Evolutionary conservation across 2,797 vertebrate species (phyloP).

Genomic region (Luscinia luscinia): DNA sequence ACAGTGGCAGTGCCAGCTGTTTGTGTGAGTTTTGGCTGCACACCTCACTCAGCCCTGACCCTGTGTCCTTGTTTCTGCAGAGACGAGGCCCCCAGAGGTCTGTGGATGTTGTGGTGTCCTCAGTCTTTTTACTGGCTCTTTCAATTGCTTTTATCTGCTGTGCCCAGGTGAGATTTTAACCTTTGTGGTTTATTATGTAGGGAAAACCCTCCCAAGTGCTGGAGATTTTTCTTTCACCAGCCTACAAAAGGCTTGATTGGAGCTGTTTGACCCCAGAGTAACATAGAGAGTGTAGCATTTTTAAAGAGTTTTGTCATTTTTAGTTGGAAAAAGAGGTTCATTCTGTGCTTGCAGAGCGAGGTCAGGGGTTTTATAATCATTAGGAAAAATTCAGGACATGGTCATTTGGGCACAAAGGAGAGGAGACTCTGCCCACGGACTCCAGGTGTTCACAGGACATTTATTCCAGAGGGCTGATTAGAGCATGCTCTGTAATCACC

Average conservation of each 20-base stretch:
- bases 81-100: conserved; percentile 96
- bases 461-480: neutral
- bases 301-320: neutral
- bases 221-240: neutral
- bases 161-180: conserved; percentile 88
- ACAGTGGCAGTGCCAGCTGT: neutral
- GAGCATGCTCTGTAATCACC: neutral
- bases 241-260: neutral
- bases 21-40: neutral
- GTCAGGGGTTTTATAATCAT: neutral
- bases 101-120: conserved; percentile 97
- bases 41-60: neutral
- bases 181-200: neutral
- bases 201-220: neutral
- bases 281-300: neutral
- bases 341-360: neutral
- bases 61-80: conserved; percentile 69
- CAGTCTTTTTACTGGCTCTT: conserved; percentile 91
- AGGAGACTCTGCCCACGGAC: neutral
- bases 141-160: conserved; percentile 97
- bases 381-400: neutral
- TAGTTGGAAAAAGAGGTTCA: neutral
- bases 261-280: neutral
- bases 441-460: neutral
- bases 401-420: neutral